Evolutionary conservation across 1,140 invertebrate species (phyloP).

Genomic region (Heliconius hewitsoni): DNA sequence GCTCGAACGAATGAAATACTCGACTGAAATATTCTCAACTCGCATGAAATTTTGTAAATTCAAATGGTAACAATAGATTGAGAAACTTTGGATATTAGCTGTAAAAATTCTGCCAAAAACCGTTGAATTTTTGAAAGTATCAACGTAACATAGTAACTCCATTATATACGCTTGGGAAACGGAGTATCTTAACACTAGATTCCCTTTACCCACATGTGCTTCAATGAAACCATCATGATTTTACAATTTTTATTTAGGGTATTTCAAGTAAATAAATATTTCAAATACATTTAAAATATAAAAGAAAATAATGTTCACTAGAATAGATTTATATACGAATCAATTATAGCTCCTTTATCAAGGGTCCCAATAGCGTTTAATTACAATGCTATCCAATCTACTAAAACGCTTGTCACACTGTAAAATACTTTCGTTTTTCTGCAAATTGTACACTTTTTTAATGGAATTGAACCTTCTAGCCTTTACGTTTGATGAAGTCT

Average conservation of each 20-base stretch:
- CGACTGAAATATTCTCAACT: too few species aligned
- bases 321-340: constrained; percentile 20
- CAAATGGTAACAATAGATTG: neutral
- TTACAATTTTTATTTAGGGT: too few species aligned
- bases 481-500: neutral
- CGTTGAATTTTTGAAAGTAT: too few species aligned
- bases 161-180: too few species aligned
- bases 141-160: too few species aligned
- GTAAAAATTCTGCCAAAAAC: too few species aligned
- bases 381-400: constrained; percentile 21
- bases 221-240: too few species aligned
- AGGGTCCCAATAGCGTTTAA: constrained; percentile 13
- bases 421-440: neutral
- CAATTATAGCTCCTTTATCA: constrained; percentile 22
- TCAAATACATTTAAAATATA: neutral
- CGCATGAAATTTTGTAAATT: neutral
- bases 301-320: constrained; percentile 1
- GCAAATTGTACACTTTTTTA: neutral
- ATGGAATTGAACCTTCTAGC: neutral
- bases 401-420: constrained; percentile 2
- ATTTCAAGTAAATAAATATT: neutral
- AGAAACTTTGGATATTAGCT: too few species aligned
- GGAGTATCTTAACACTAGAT: too few species aligned
- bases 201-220: too few species aligned
- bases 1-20: neutral